Evolutionary conservation across 2,113 vertebrate genomes (phyloP).

Genomic region (Apteryx owenii): DNA sequence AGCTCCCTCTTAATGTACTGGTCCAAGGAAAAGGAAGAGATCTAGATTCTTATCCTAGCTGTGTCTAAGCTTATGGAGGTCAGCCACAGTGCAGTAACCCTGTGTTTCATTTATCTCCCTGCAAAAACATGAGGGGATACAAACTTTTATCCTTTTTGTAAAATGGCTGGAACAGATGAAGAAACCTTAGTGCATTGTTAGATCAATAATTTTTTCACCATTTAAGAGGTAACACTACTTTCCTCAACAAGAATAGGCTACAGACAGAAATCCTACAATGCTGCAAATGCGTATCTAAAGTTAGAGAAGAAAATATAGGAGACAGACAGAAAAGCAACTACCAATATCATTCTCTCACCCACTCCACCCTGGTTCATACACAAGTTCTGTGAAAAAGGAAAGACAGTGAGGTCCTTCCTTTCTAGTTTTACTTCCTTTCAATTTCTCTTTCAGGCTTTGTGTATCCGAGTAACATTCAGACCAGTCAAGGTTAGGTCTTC

Average conservation of each 20-base stretch:
- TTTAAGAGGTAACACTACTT: background rate
- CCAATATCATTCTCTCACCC: background rate
- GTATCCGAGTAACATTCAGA: background rate
- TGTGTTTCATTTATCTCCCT: background rate
- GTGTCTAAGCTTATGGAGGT: background rate
- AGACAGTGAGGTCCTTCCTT: background rate
- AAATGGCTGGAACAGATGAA: background rate
- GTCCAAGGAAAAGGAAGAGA: background rate
- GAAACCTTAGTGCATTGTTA: background rate
- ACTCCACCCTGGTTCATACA: fast-evolving
- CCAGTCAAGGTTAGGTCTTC: background rate
- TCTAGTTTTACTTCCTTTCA: background rate
- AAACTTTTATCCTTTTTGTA: background rate
- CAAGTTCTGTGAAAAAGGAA: background rate
- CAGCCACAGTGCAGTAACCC: background rate
- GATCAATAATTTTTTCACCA: background rate
- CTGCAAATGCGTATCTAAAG: background rate
- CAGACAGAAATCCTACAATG: background rate
- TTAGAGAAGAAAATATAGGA: conserved; percentile 25
- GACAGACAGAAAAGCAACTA: background rate
- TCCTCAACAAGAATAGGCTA: background rate
- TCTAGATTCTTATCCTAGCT: background rate
- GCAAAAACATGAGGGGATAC: background rate
- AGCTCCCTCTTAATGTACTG: background rate
- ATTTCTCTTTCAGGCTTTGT: background rate